Evolutionary conservation across 2,888 invertebrate species (phyloP).

Genomic region (Pyrocoelia pectoralis): DNA sequence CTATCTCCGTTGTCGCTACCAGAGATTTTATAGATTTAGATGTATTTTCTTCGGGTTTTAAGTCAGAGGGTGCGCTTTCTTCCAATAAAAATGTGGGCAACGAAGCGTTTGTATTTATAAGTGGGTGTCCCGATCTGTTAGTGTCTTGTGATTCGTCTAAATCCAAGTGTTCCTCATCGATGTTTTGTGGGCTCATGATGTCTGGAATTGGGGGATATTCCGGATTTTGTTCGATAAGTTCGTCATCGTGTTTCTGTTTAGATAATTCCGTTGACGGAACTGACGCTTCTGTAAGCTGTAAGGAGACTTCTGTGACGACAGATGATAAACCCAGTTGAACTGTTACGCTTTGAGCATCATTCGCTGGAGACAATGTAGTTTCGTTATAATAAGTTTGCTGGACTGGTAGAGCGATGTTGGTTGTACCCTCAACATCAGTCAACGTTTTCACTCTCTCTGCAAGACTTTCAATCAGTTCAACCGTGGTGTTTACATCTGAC

Average conservation of each 20-base stretch:
- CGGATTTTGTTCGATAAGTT: constrained; percentile 57
- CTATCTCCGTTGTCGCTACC: not conserved
- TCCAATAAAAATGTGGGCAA: constrained; percentile 48
- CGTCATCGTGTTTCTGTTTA: constrained; percentile 24
- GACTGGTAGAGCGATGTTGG: constrained; percentile 6
- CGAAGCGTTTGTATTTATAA: constrained; percentile 44
- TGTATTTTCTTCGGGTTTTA: constrained; percentile 2
- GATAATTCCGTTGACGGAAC: not conserved
- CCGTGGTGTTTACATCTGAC: constrained; percentile 4
- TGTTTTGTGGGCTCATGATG: constrained; percentile 57
- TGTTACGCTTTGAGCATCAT: not conserved
- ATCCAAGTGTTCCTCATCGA: constrained; percentile 16
- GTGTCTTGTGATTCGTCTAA: not conserved
- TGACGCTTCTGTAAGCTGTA: not conserved
- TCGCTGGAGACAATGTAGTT: not conserved
- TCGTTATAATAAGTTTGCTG: constrained; percentile 2
- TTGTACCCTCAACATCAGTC: constrained; percentile 17
- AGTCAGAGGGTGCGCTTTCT: constrained; percentile 45
- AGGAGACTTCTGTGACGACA: not conserved
- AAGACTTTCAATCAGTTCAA: constrained; percentile 3
- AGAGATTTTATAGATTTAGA: not conserved
- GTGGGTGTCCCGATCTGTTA: not conserved
- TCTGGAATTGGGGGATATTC: constrained; percentile 65
- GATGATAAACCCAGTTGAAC: not conserved
- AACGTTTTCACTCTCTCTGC: constrained; percentile 16